Evolutionary conservation across 2,888 invertebrate genomes (phyloP).

Genomic region (Drosophila lacicola): DNA sequence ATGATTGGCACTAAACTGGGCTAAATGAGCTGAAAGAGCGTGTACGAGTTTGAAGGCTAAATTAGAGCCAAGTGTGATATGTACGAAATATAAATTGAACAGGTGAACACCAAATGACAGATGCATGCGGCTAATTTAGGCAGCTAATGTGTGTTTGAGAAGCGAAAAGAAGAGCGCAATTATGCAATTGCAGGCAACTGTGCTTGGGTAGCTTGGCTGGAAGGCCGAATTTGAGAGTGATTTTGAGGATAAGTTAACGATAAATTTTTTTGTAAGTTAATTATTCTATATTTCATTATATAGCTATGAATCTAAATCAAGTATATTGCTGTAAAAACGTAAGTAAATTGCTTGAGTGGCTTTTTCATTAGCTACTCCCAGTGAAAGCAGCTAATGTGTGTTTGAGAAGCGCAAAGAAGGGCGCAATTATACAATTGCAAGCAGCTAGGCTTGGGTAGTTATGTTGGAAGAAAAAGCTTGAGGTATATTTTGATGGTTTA

Average conservation of each 20-base stretch:
- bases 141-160: not conserved
- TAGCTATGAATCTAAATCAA: no score
- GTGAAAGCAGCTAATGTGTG: not conserved
- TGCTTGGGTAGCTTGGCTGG: not conserved
- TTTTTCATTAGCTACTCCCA: no score
- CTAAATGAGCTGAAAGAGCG: constrained; percentile 9
- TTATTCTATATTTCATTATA: no score
- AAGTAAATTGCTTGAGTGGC: no score
- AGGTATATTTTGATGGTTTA: no score
- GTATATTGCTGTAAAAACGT: no score
- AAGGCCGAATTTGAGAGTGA: not conserved
- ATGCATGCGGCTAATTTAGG: not conserved
- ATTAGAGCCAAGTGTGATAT: constrained; percentile 44
- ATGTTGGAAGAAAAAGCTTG: no score
- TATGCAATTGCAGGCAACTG: not conserved
- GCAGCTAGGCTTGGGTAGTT: no score
- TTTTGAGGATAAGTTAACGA: no score
- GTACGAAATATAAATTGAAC: constrained; percentile 31
- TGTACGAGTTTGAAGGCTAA: constrained; percentile 30
- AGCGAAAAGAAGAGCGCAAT: constrained; percentile 16
- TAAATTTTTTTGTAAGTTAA: no score
- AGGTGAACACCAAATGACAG: constrained; percentile 23
- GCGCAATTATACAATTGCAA: not conserved
- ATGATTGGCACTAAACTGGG: constrained; percentile 47
- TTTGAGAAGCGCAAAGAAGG: constrained; percentile 15